These are phyloP conservation scores for Mastomys natalensis DNA, from an alignment of 2,113 vertebrate genomes.

Conservation along the genomic window DNA sequence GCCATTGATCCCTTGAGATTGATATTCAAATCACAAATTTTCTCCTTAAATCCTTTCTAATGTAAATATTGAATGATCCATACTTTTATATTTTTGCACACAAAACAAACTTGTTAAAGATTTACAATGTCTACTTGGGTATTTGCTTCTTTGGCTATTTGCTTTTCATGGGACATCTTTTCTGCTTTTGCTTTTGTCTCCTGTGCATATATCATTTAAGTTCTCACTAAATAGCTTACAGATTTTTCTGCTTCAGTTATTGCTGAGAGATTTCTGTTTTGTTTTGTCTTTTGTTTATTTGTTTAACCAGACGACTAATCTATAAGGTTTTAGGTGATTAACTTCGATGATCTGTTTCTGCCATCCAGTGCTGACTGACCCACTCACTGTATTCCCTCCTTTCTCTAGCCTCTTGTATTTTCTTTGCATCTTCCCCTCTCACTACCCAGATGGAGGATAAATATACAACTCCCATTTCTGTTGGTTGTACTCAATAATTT, in stretches of 20 bases:
- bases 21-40: constrained; percentile 11
- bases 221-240: background rate
- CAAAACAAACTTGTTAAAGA: background rate
- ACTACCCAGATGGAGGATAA: background rate
- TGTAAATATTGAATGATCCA: background rate
- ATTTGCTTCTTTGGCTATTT: background rate
- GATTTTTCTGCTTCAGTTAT: background rate
- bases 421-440: background rate
- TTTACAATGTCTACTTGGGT: background rate
- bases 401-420: background rate
- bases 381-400: background rate
- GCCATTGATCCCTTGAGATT: background rate
- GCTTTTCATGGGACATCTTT: background rate
- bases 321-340: background rate
- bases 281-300: background rate
- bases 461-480: background rate
- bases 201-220: background rate
- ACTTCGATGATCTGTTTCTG: background rate
- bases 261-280: background rate
- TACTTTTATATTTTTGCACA: background rate
- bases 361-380: background rate
- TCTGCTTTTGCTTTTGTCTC: background rate
- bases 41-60: background rate
- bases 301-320: background rate
- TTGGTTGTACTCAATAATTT: background rate